Base-by-base conservation (phyloP, 2,113 vertebrate species). In the Campylorhamphus procurvoides region DNA sequence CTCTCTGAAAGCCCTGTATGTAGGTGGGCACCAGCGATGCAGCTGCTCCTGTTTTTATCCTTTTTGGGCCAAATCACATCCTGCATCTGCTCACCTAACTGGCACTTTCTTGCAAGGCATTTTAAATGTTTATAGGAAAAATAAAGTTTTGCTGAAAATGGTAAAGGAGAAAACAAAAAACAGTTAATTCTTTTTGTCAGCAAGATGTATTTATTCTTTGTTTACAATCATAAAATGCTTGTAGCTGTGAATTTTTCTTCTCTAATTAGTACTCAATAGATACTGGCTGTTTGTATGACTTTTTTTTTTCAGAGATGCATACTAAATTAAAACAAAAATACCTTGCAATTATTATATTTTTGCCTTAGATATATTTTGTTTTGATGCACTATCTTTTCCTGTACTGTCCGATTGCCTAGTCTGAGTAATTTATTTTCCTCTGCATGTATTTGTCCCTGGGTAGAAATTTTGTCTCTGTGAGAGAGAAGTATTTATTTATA, bases 1-100 rank as follows among this genome's bases (percentile, higher is more conserved):
- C 58, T 64, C 50, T 44, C 40, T 1, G 0, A 50, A 56, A 79
- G 13, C 10, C 12, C 7, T 0, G 0, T 19, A 18, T 3, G 1
- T 1, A 1, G 6, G 20, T 56, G 27, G 33, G 10, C 29, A 28
- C 25, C 1, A 1, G 35, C 1, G 1, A 14, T 75, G 29, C 12
- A 22, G 22, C 40, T 56, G 14, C 24, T 79, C 47, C 50, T 10
- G 1, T 1, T 72, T 92, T 50, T 59, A 63, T 23, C 18, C 47
- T 50, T 56, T 68, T 72, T 14, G 35, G 33, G 33, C 59, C 23
- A 73, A 59, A 47, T 63, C 39, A 35, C 44, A 20, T 82, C 12
- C 40, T 2, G 1, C 1, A 1, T 17, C n/a, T 84, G 46, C 62
- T 79, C 40, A 35, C n/a, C 12, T 42, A 60, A 33, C 20, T 0